Evolutionary conservation across 2,113 vertebrate genomes (phyloP).

Genomic region (Probosciger aterrimus): DNA sequence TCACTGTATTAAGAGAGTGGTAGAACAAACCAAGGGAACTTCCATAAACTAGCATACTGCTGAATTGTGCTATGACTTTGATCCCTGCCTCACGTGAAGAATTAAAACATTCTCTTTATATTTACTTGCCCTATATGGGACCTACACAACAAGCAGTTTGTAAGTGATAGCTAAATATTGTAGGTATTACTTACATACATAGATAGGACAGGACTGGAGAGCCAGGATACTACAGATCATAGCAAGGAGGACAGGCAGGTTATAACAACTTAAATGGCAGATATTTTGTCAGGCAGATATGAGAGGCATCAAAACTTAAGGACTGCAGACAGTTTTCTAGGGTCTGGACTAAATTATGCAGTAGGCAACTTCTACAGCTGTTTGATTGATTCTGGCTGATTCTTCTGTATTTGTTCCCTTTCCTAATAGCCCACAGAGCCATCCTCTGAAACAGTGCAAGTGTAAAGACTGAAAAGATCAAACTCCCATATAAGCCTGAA

Average conservation of each 20-base stretch:
- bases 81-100: neutral
- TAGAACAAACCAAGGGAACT: neutral
- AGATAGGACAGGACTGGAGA: neutral
- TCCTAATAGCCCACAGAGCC: neutral
- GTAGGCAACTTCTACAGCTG: neutral
- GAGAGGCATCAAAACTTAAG: neutral
- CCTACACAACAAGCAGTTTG: neutral
- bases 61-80: neutral
- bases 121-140: neutral
- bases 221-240: neutral
- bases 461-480: constrained; percentile 24
- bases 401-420: neutral
- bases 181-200: neutral
- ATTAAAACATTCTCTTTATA: neutral
- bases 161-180: neutral
- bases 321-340: neutral
- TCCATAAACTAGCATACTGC: neutral
- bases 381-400: neutral
- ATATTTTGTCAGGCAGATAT: neutral
- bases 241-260: neutral
- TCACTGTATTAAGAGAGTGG: neutral
- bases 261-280: neutral
- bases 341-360: neutral
- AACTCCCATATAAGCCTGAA: constrained; percentile 29
- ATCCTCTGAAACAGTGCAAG: constrained; percentile 40